Percentiles rank a stretch among this genome's conserved stretches.
Conservation (phyloP, 2,113 vertebrate genomes). For the Nothoprocta pentlandii region DNA sequence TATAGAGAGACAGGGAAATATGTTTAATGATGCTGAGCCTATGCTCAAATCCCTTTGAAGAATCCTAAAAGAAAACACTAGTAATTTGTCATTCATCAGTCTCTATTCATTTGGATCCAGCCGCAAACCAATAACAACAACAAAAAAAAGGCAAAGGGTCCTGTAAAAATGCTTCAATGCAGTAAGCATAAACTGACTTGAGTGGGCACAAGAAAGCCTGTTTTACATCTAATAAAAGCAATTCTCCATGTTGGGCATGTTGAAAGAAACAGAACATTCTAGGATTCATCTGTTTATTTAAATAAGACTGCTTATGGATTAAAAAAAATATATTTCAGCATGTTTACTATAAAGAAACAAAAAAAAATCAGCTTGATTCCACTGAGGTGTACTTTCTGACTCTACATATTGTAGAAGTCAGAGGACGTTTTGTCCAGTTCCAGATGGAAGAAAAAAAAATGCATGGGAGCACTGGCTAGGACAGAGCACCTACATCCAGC, state of each 20-base stretch:
- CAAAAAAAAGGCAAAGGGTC: neutral
- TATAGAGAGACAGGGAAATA: too few relatives aligned
- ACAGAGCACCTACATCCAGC: neutral
- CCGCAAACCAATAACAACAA: neutral
- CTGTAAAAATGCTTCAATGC: neutral
- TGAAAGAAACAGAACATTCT: neutral
- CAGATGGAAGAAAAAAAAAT: neutral
- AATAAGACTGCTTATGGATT: neutral
- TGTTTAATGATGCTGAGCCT: neutral
- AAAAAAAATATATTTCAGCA: neutral
- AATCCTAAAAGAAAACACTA: neutral
- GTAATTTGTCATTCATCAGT: neutral
- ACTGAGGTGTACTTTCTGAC: neutral
- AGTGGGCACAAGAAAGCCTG: neutral
- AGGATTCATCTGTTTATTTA: neutral
- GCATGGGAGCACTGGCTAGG: neutral
- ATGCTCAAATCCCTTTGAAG: neutral
- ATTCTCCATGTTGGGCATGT: neutral
- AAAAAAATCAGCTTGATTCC: neutral
- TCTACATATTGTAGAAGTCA: neutral
- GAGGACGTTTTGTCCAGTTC: neutral
- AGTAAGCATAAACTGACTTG: neutral
- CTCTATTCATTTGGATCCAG: neutral
- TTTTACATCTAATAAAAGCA: neutral
- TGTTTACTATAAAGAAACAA: neutral